These are phyloP conservation scores for Sialis fuliginosa DNA, from an alignment of 2,888 invertebrate species.

Conservation along the genomic window DNA sequence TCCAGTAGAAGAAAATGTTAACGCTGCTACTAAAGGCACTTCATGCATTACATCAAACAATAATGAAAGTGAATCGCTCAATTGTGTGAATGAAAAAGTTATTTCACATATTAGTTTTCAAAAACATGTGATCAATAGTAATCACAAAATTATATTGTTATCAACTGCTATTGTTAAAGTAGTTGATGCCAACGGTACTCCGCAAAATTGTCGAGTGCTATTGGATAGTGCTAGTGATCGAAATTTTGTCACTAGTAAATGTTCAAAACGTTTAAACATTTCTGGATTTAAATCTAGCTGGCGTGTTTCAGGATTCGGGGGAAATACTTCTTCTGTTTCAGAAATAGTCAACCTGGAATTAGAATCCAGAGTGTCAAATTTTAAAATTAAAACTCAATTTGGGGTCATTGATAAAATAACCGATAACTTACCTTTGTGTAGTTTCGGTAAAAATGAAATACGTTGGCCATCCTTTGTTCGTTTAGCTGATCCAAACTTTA, in stretches of 20 bases:
- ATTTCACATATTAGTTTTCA: no score
- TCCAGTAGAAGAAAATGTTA: no score
- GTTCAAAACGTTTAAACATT: not conserved
- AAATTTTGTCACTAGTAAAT: not conserved
- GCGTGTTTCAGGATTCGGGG: not conserved
- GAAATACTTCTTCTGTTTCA: not conserved
- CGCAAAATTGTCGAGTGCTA: not conserved
- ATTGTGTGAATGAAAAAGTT: no score
- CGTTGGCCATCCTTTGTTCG: not conserved
- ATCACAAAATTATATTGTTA: not conserved
- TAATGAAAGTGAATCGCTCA: no score
- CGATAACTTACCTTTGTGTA: not conserved
- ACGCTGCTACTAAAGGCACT: no score
- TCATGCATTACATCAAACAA: no score
- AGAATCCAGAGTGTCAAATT: not conserved
- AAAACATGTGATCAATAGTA: no score
- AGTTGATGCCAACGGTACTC: not conserved
- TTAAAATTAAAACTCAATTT: not conserved
- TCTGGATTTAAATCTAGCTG: no score
- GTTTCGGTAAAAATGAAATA: not conserved
- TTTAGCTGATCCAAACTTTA: not conserved
- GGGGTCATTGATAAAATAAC: not conserved
- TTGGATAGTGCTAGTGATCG: not conserved
- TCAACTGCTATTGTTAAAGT: not conserved
- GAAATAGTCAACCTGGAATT: not conserved